Percentiles rank a stretch among this genome's conserved stretches.
Conservation (phyloP, 1,140 invertebrate species). For the Camponotus vicinus region DNA sequence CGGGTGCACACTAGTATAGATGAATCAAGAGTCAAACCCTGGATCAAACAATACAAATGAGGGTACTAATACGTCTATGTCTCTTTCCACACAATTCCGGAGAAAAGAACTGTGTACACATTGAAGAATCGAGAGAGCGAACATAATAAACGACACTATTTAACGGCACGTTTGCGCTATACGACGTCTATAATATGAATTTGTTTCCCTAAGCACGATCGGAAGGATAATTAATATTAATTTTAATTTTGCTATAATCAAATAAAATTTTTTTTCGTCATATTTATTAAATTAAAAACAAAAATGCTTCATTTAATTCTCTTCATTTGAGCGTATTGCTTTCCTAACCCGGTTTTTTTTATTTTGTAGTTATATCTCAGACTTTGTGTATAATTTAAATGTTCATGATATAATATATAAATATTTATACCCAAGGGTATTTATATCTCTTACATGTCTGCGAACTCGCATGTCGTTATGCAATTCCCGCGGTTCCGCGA, state of each 20-base stretch:
- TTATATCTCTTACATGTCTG: conserved; percentile 10
- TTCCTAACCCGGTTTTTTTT: neutral
- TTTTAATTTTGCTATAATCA: neutral
- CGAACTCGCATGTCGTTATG: conserved; percentile 52
- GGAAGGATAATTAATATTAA: conserved; percentile 6
- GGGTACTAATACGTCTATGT: neutral
- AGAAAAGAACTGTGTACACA: neutral
- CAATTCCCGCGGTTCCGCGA: conserved; percentile 43
- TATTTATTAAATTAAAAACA: conserved; percentile 3
- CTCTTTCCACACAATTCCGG: conserved; percentile 12
- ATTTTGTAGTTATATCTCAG: neutral
- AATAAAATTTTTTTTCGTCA: neutral
- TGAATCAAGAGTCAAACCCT: conserved; percentile 18
- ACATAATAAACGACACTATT: conserved; percentile 31
- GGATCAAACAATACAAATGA: conserved; percentile 49
- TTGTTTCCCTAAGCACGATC: conserved; percentile 10
- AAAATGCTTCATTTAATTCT: conserved; percentile 4
- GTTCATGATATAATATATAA: conserved; percentile 15
- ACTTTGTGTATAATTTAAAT: conserved; percentile 14
- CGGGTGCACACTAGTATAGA: neutral
- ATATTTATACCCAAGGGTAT: conserved; percentile 27
- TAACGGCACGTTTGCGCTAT: conserved; percentile 14
- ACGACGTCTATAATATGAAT: neutral
- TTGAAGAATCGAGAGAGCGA: neutral
- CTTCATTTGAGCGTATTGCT: neutral